phyloP scores from a whole-genome alignment of 2,113 vertebrate genomes.

The Perognathus longimembris region DNA sequence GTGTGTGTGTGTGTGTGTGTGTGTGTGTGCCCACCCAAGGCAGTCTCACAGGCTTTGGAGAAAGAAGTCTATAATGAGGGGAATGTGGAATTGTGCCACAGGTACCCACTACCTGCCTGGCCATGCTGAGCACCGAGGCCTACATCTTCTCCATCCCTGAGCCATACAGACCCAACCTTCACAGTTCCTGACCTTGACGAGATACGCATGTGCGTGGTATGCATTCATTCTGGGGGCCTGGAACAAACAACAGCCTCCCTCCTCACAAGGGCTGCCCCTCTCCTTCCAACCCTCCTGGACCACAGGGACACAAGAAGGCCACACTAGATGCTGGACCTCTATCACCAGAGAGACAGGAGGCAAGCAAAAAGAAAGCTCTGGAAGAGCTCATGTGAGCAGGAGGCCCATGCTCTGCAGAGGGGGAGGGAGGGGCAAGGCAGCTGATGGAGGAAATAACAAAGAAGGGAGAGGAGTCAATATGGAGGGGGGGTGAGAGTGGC shows the following conservation, averaged over 20 bases:
- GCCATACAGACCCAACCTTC: not conserved
- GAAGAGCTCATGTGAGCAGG: not conserved
- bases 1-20: no score
- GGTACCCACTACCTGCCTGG: not conserved
- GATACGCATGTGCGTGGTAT: not conserved
- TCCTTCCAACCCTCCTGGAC: not conserved
- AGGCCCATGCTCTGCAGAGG: not conserved
- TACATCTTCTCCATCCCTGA: not conserved
- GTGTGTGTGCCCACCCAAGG: no score
- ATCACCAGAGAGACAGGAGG: not conserved
- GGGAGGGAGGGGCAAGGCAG: not conserved
- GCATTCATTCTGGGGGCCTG: not conserved
- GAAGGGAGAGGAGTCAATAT: constrained; percentile 69
- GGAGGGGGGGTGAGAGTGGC: constrained; percentile 67
- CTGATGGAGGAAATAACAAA: constrained; percentile 15
- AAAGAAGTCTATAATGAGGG: not conserved
- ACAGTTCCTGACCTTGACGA: not conserved
- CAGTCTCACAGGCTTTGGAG: not conserved
- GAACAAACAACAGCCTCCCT: not conserved
- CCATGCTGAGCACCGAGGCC: not conserved
- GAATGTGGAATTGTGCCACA: not conserved
- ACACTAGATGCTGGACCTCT: not conserved
- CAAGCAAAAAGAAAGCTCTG: not conserved
- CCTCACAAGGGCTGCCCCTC: not conserved
- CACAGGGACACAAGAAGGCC: not conserved